phyloP scores from a whole-genome alignment of 1,140 invertebrate genomes.

The Cydia amplana region DNA sequence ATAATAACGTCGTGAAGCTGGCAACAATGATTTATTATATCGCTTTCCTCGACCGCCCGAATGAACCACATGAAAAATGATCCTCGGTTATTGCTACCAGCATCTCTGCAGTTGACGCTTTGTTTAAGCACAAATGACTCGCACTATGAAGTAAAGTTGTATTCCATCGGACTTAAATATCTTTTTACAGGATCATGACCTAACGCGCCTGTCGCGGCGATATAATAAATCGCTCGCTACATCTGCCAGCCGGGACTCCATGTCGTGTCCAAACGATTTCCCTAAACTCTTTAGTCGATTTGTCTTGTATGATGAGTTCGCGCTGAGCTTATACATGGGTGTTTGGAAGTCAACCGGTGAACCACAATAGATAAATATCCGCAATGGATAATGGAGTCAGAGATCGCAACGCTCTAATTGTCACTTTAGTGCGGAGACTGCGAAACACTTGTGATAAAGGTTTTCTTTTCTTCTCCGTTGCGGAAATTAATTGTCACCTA shows the following conservation, averaged over 20 bases:
- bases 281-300: slow-evolving; percentile 4
- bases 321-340: neutral
- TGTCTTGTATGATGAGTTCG: slow-evolving; percentile 14
- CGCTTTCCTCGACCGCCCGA: slow-evolving; percentile 75
- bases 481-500: slow-evolving; percentile 79
- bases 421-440: slow-evolving; percentile 59
- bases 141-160: slow-evolving; percentile 65
- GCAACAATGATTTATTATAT: slow-evolving; percentile 78
- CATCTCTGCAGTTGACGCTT: slow-evolving; percentile 77
- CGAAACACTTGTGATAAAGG: slow-evolving; percentile 71
- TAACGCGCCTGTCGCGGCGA: slow-evolving; percentile 39
- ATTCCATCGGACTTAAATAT: slow-evolving; percentile 60
- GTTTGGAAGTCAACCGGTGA: neutral
- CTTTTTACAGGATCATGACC: slow-evolving; percentile 63
- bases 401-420: slow-evolving; percentile 55
- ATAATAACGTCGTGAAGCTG: slow-evolving; percentile 76
- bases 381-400: neutral
- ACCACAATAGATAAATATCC: slow-evolving; percentile 29
- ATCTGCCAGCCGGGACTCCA: slow-evolving; percentile 19
- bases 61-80: slow-evolving; percentile 79
- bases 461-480: slow-evolving; percentile 74
- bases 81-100: slow-evolving; percentile 73
- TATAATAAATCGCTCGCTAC: slow-evolving; percentile 59
- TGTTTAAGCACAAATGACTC: slow-evolving; percentile 78
- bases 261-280: slow-evolving; percentile 18